A percentile compares a stretch with the other conserved stretches of the same genome.
Evolutionary conservation across 2,797 vertebrate species (phyloP).

Genomic region (Pangasius krempfi): DNA sequence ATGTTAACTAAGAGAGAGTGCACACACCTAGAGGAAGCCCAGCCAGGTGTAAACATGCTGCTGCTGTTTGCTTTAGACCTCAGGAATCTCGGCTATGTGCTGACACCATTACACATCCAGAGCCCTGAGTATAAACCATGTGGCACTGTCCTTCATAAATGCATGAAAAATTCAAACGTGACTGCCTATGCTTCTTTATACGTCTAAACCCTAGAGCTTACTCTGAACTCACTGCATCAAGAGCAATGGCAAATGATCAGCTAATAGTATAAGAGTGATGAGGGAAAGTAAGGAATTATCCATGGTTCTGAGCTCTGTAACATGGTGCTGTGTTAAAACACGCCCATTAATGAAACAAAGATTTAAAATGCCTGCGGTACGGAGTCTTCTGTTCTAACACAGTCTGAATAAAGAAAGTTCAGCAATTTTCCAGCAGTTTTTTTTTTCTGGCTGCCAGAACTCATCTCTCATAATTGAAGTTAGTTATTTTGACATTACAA

Average conservation of each 20-base stretch:
- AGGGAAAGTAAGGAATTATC: not conserved
- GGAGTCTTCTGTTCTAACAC: not conserved
- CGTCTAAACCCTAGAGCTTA: not conserved
- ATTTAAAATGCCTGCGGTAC: not conserved
- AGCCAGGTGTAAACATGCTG: slow-evolving; percentile 72
- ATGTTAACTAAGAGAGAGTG: slow-evolving; percentile 52
- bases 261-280: not conserved
- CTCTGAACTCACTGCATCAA: not conserved
- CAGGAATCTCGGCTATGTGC: slow-evolving; percentile 74
- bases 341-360: not conserved
- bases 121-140: slow-evolving; percentile 25
- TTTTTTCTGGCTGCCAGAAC: not conserved
- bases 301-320: not conserved
- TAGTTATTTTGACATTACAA: not conserved
- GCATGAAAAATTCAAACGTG: not conserved
- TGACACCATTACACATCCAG: slow-evolving; percentile 66
- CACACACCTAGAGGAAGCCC: slow-evolving; percentile 69
- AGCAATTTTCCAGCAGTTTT: not conserved
- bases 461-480: not conserved
- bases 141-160: slow-evolving; percentile 20
- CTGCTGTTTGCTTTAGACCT: slow-evolving; percentile 75
- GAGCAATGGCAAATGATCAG: not conserved
- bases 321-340: not conserved
- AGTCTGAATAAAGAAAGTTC: not conserved
- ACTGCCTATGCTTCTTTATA: not conserved